Evolutionary conservation across 2,113 vertebrate species (phyloP).

Genomic region (Mesocricetus auratus): DNA sequence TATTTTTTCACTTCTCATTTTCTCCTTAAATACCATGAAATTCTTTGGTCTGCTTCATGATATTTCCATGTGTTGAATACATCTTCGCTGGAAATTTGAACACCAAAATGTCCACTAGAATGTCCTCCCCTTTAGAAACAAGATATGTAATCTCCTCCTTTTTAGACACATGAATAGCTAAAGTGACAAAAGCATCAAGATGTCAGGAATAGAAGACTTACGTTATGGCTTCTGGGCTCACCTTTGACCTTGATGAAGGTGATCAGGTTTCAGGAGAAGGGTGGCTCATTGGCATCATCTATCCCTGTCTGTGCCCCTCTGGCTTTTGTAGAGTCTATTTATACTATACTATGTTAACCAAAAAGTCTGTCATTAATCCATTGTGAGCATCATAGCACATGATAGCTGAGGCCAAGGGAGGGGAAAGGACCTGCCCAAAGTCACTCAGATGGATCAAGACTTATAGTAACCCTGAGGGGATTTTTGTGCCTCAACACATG

Average conservation of each 20-base stretch:
- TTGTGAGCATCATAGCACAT: neutral
- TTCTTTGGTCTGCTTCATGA: slow-evolving; percentile 47
- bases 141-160: slow-evolving; percentile 46
- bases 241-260: slow-evolving; percentile 26
- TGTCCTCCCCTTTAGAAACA: slow-evolving; percentile 61
- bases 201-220: slow-evolving; percentile 20
- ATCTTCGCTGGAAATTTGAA: slow-evolving; percentile 65
- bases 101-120: slow-evolving; percentile 70
- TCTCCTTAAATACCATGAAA: slow-evolving; percentile 58
- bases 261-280: slow-evolving; percentile 37
- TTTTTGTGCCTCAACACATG: neutral
- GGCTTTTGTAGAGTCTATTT: neutral
- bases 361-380: neutral
- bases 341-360: neutral
- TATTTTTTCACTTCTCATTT: neutral
- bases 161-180: slow-evolving; percentile 50
- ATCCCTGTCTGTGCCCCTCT: neutral
- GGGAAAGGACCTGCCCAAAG: neutral
- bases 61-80: slow-evolving; percentile 70
- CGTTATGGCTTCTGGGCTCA: slow-evolving; percentile 44
- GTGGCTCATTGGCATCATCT: slow-evolving; percentile 22
- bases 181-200: neutral
- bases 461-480: neutral
- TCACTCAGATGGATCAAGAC: slow-evolving; percentile 1
- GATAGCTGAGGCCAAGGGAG: neutral